These are phyloP conservation scores for Nestor notabilis DNA, from an alignment of 2,113 vertebrate species.

Conservation along the genomic window DNA sequence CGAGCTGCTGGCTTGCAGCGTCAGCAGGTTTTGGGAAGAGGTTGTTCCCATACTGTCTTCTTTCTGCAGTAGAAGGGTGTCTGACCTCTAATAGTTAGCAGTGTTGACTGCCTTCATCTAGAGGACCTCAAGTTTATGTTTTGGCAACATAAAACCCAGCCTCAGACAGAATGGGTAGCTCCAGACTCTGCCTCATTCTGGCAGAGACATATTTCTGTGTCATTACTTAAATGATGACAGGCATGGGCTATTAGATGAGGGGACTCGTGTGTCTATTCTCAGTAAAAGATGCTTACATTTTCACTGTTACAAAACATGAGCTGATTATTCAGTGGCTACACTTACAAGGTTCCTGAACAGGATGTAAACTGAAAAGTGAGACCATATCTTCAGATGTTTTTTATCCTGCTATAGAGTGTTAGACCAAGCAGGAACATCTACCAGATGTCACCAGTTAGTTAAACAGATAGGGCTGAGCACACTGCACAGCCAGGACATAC, in stretches of 20 bases:
- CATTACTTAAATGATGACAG: conserved; percentile 19
- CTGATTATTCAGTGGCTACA: not conserved
- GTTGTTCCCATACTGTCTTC: not conserved
- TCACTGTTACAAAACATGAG: not conserved
- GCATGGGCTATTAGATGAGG: not conserved
- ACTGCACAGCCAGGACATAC: not conserved
- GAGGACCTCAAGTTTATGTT: not conserved
- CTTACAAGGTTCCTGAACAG: not conserved
- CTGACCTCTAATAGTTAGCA: not conserved
- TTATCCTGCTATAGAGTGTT: not conserved
- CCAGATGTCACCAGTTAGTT: accelerated
- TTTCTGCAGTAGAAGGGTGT: not conserved
- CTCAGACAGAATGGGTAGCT: conserved; percentile 30
- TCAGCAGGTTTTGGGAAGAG: not conserved
- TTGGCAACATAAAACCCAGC: conserved; percentile 26
- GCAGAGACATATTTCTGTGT: not conserved
- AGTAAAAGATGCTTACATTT: not conserved
- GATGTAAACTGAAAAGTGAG: not conserved
- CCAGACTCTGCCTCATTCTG: conserved; percentile 64
- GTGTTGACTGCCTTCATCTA: not conserved
- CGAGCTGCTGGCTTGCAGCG: not conserved
- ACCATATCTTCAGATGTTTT: not conserved
- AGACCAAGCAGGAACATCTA: not conserved
- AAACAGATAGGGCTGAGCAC: not conserved
- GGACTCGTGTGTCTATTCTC: not conserved